These are phyloP conservation scores for Hipparchia sbordonii DNA, from an alignment of 2,888 invertebrate species.

Conservation along the genomic window DNA sequence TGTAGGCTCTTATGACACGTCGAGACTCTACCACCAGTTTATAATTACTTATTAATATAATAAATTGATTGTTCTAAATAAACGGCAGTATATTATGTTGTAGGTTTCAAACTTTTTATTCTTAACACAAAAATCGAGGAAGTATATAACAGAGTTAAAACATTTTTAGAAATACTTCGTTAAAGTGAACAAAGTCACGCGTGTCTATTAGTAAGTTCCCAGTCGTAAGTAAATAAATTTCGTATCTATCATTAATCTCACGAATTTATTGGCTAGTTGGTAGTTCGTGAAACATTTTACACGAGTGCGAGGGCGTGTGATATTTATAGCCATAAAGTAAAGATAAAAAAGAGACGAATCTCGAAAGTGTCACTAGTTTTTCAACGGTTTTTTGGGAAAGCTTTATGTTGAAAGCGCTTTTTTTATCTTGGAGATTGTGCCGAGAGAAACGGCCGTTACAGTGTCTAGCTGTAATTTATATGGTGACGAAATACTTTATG, in stretches of 20 bases:
- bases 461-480: constrained; percentile 50
- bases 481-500: constrained; percentile 29
- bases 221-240: constrained; percentile 68
- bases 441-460: constrained; percentile 60
- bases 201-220: not conserved
- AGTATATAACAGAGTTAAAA: too few relatives aligned
- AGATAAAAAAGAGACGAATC: constrained; percentile 65
- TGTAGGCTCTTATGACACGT: too few relatives aligned
- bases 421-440: constrained; percentile 46
- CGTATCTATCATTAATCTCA: constrained; percentile 76
- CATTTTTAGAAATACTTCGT: not conserved
- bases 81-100: too few relatives aligned
- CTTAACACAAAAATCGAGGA: too few relatives aligned
- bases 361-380: constrained; percentile 59
- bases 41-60: too few relatives aligned
- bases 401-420: constrained; percentile 44
- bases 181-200: not conserved
- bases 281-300: constrained; percentile 63
- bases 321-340: constrained; percentile 73
- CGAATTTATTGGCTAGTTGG: constrained; percentile 70
- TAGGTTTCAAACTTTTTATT: too few relatives aligned
- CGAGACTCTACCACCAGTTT: too few relatives aligned
- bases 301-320: constrained; percentile 66
- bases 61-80: too few relatives aligned
- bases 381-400: constrained; percentile 61